These are phyloP conservation scores for Drosophila formosana DNA, from an alignment of 2,888 invertebrate genomes.

Conservation along the genomic window DNA sequence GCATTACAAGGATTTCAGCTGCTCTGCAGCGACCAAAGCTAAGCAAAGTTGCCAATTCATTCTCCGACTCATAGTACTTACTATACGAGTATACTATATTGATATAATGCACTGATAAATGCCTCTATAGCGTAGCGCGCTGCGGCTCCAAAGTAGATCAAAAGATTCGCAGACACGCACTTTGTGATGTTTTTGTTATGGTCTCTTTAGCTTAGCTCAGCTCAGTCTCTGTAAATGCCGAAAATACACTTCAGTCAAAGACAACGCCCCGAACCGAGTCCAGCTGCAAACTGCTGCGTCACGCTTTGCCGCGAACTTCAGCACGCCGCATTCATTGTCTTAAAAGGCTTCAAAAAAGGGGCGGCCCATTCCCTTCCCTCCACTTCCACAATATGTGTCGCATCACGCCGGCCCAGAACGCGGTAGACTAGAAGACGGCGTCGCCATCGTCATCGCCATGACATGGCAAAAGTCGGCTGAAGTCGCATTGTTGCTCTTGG, in stretches of 20 bases:
- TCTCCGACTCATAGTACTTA: slow-evolving; percentile 50
- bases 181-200: slow-evolving; percentile 42
- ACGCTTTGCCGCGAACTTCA: slow-evolving; percentile 78
- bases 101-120: slow-evolving; percentile 76
- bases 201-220: slow-evolving; percentile 1
- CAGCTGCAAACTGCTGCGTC: slow-evolving; percentile 54
- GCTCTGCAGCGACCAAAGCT: slow-evolving; percentile 20
- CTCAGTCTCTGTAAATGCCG: slow-evolving; percentile 38
- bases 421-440: slow-evolving; percentile 78
- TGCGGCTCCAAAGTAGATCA: slow-evolving; percentile 72
- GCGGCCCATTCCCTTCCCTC: slow-evolving; percentile 21
- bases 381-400: slow-evolving; percentile 58
- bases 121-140: neutral
- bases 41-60: slow-evolving; percentile 59
- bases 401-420: slow-evolving; percentile 67
- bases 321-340: slow-evolving; percentile 70
- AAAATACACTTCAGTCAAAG: slow-evolving; percentile 59
- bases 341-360: slow-evolving; percentile 66
- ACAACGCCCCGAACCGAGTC: slow-evolving; percentile 43
- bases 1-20: slow-evolving; percentile 76
- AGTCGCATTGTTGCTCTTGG: slow-evolving; percentile 12
- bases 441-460: slow-evolving; percentile 45
- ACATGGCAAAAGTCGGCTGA: slow-evolving; percentile 29
- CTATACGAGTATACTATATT: slow-evolving; percentile 60
- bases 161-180: slow-evolving; percentile 70